Evolutionary conservation across 2,797 vertebrate genomes (phyloP).

Genomic region (Malacoctenus gilli): DNA sequence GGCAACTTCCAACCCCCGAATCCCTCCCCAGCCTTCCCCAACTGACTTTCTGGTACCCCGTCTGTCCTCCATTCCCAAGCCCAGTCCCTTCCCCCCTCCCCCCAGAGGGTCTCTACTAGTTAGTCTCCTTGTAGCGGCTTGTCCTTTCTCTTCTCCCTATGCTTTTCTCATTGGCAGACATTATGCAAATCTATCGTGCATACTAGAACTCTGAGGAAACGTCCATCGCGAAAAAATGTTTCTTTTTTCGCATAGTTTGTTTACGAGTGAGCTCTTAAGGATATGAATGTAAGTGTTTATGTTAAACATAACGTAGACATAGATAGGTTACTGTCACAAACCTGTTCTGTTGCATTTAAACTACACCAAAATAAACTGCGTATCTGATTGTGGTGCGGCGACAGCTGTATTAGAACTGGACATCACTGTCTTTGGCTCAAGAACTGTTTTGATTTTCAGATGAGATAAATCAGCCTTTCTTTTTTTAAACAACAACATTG

Average conservation of each 20-base stretch:
- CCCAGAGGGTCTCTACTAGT: slow-evolving; percentile 66
- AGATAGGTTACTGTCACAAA: slow-evolving; percentile 62
- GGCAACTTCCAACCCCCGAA: slow-evolving; percentile 66
- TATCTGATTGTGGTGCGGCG: slow-evolving; percentile 67
- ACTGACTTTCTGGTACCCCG: slow-evolving; percentile 55
- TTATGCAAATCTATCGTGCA: slow-evolving; percentile 80
- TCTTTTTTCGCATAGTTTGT: slow-evolving; percentile 63
- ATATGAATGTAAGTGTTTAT: slow-evolving; percentile 79
- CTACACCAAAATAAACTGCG: slow-evolving; percentile 77
- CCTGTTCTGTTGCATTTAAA: slow-evolving; percentile 71
- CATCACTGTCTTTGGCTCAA: slow-evolving; percentile 81
- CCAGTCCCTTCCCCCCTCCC: slow-evolving; percentile 25
- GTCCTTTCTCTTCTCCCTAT: slow-evolving; percentile 70
- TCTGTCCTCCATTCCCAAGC: slow-evolving; percentile 48
- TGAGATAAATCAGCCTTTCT: slow-evolving; percentile 69
- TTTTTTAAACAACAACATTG: slow-evolving; percentile 59
- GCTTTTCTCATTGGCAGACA: slow-evolving; percentile 79
- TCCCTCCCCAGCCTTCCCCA: slow-evolving; percentile 58
- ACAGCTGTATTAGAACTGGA: slow-evolving; percentile 74
- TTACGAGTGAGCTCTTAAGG: slow-evolving; percentile 64
- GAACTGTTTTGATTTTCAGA: slow-evolving; percentile 83
- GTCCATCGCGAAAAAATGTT: slow-evolving; percentile 56
- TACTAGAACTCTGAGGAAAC: slow-evolving; percentile 65
- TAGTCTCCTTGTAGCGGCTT: slow-evolving; percentile 78
- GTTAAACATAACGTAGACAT: slow-evolving; percentile 65